phyloP scores from a whole-genome alignment of 2,113 vertebrate genomes.

The Scartelaos histophorus region DNA sequence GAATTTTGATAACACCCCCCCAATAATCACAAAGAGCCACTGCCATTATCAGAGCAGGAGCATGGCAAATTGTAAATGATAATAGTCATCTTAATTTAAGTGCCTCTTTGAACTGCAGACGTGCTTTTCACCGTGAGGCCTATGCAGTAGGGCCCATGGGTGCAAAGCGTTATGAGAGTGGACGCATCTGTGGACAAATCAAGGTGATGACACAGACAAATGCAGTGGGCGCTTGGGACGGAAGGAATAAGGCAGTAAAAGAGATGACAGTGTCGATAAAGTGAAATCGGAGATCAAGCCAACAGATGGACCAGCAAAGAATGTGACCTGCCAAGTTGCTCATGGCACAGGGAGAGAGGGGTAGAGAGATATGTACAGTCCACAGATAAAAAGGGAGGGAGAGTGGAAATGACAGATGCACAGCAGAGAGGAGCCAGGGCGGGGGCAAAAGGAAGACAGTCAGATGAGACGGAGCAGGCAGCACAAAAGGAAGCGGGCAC shows the following conservation, averaged over 20 bases:
- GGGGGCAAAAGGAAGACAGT: slow-evolving; percentile 32
- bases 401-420: slow-evolving; percentile 66
- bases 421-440: slow-evolving; percentile 26
- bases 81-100: slow-evolving; percentile 53
- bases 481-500: slow-evolving; percentile 43
- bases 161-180: slow-evolving; percentile 41
- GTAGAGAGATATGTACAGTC: slow-evolving; percentile 58
- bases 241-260: slow-evolving; percentile 49
- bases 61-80: slow-evolving; percentile 43
- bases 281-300: slow-evolving; percentile 68
- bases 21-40: slow-evolving; percentile 52
- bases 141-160: slow-evolving; percentile 31
- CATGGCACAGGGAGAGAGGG: slow-evolving; percentile 48
- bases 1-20: slow-evolving; percentile 56
- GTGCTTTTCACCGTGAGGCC: slow-evolving; percentile 46
- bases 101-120: slow-evolving; percentile 59
- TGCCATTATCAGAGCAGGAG: slow-evolving; percentile 49
- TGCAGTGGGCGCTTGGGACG: slow-evolving; percentile 15
- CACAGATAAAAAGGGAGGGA: slow-evolving; percentile 63
- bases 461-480: slow-evolving; percentile 53
- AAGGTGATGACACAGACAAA: slow-evolving; percentile 61
- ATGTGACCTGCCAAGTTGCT: slow-evolving; percentile 71
- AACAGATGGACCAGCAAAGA: slow-evolving; percentile 64
- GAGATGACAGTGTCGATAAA: slow-evolving; percentile 65
- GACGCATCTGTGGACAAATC: slow-evolving; percentile 39